Evolutionary conservation across 2,888 invertebrate species (phyloP).

Genomic region (Pristionchus japonicus): DNA sequence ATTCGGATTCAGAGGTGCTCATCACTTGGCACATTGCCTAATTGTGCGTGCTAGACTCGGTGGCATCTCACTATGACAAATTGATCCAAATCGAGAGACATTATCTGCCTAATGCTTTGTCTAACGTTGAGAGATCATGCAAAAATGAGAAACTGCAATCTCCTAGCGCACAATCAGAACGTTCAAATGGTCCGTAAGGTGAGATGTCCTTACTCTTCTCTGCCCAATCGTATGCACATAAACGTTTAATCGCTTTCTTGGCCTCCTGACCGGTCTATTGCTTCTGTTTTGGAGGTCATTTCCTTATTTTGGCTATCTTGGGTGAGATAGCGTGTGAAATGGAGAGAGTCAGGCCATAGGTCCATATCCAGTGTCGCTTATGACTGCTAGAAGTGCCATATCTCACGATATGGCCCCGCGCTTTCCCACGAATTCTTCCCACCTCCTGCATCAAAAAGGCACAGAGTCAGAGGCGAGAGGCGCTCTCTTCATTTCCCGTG

Average conservation of each 20-base stretch:
- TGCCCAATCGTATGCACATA: neutral
- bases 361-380: neutral
- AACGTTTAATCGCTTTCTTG: conserved; percentile 20
- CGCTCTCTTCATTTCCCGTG: neutral
- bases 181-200: conserved; percentile 33
- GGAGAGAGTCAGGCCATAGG: neutral
- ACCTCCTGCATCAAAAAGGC: conserved; percentile 22
- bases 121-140: no score
- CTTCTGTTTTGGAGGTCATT: conserved; percentile 30
- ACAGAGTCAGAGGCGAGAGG: neutral
- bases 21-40: no score
- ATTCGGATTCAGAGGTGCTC: no score
- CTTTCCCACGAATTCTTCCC: conserved; percentile 3
- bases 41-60: neutral
- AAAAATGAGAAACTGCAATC: neutral
- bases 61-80: neutral
- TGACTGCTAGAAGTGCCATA: neutral
- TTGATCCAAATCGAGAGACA: no score
- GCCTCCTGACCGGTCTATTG: neutral
- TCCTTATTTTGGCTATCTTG: neutral
- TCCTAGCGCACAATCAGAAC: neutral
- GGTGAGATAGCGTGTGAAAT: neutral
- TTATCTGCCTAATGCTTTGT: no score
- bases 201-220: neutral
- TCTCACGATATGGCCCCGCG: neutral